Conservation (phyloP, 2,113 vertebrate species). For the Engystomops pustulosus region DNA sequence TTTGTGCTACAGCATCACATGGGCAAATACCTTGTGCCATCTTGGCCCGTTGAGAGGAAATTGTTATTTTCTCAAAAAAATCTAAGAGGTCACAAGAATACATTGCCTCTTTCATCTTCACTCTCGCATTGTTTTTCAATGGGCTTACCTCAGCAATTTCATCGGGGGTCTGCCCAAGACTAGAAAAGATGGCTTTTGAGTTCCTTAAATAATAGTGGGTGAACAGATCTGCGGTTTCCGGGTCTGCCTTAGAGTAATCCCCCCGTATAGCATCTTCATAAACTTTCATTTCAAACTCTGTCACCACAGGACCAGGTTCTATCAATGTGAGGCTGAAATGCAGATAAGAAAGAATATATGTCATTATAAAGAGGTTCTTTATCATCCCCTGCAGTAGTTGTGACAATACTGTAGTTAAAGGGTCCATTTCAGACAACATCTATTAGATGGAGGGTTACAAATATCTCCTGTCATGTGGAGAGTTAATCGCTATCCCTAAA, state of each 20-base stretch:
- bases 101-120: too few relatives aligned
- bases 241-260: slow-evolving; percentile 69
- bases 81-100: too few relatives aligned
- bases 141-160: slow-evolving; percentile 73
- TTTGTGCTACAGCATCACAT: too few relatives aligned
- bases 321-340: slow-evolving; percentile 73
- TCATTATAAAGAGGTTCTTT: background rate
- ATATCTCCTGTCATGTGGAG: too few relatives aligned
- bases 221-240: slow-evolving; percentile 73
- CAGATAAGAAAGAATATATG: background rate
- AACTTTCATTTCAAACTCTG: slow-evolving; percentile 79
- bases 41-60: too few relatives aligned
- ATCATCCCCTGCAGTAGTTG: background rate
- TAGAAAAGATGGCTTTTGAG: slow-evolving; percentile 75
- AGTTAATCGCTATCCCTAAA: too few relatives aligned
- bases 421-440: too few relatives aligned
- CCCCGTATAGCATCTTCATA: slow-evolving; percentile 73
- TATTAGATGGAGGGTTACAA: too few relatives aligned
- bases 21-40: too few relatives aligned
- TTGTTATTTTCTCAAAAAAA: too few relatives aligned
- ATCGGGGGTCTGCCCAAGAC: slow-evolving; percentile 75
- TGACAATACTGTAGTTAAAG: background rate
- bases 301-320: slow-evolving; percentile 77
- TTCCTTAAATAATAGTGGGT: slow-evolving; percentile 76
- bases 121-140: background rate